phyloP scores from a whole-genome alignment of 2,888 invertebrate species.

The Dyspetes luteomarginatus region DNA sequence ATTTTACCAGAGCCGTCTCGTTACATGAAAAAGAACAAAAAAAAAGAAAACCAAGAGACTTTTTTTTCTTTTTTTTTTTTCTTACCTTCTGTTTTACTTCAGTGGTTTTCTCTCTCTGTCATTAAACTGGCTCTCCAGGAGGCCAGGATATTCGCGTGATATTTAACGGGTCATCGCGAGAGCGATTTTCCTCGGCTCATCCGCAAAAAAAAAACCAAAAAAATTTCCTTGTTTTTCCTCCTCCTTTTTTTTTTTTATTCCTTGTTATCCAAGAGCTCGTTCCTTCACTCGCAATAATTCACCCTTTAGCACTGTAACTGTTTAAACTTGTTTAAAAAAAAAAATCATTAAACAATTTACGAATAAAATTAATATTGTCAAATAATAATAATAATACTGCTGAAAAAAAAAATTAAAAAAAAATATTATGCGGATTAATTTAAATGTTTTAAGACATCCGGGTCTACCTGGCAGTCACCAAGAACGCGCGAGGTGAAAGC shows the following conservation, averaged over 20 bases:
- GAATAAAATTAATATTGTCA: background rate
- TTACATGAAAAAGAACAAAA: slow-evolving; percentile 25
- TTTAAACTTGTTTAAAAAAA: too few species aligned
- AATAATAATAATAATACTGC: background rate
- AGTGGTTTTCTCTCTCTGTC: slow-evolving; percentile 40
- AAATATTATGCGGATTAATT: slow-evolving; percentile 7
- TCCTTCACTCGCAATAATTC: background rate
- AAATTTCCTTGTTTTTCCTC: background rate
- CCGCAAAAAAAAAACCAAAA: background rate
- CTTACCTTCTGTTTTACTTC: slow-evolving; percentile 65
- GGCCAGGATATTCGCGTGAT: slow-evolving; percentile 46
- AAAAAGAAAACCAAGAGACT: background rate
- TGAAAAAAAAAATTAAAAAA: background rate
- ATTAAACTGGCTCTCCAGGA: slow-evolving; percentile 34
- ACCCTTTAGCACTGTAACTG: background rate
- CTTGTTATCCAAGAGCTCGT: background rate
- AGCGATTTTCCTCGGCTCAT: slow-evolving; percentile 1
- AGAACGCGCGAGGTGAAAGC: slow-evolving; percentile 75
- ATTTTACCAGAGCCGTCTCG: slow-evolving; percentile 1
- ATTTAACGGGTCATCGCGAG: slow-evolving; percentile 60
- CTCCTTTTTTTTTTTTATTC: background rate
- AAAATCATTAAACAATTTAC: too few species aligned
- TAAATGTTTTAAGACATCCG: slow-evolving; percentile 49
- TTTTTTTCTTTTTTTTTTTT: too few species aligned
- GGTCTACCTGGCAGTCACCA: slow-evolving; percentile 55